phyloP scores from a whole-genome alignment of 1,140 invertebrate species.

The Ips typographus region DNA sequence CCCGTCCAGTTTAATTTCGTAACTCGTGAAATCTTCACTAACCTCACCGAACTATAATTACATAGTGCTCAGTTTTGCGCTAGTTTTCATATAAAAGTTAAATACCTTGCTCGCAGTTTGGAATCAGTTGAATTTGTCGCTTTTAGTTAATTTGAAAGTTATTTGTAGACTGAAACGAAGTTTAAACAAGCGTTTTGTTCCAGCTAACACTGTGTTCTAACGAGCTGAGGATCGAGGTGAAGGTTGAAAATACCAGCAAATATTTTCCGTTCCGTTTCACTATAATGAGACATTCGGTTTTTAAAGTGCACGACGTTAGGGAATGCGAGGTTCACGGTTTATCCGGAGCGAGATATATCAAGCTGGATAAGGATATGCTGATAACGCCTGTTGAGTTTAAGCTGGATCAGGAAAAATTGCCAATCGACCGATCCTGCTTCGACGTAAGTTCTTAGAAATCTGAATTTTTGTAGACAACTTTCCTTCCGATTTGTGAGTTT shows the following conservation, averaged over 20 bases:
- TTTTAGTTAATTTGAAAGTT: too few species aligned
- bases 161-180: too few species aligned
- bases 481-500: too few species aligned
- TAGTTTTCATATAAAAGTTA: too few species aligned
- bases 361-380: not conserved
- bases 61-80: too few species aligned
- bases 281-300: slow-evolving; percentile 26
- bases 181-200: not conserved
- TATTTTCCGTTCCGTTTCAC: slow-evolving; percentile 33
- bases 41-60: too few species aligned
- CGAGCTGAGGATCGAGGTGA: slow-evolving; percentile 17
- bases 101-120: too few species aligned
- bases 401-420: not conserved
- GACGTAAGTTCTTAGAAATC: slow-evolving; percentile 7
- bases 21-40: too few species aligned
- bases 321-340: slow-evolving; percentile 21
- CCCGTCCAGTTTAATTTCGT: too few species aligned
- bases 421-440: not conserved
- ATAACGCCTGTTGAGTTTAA: not conserved
- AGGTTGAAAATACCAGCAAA: slow-evolving; percentile 28
- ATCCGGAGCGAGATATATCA: slow-evolving; percentile 13
- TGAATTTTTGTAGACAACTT: too few species aligned
- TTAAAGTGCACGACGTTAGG: slow-evolving; percentile 31
- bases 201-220: slow-evolving; percentile 10
- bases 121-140: too few species aligned